Evolutionary conservation across 2,113 vertebrate species (phyloP).

Genomic region (Stomatorhinus ivindoensis): DNA sequence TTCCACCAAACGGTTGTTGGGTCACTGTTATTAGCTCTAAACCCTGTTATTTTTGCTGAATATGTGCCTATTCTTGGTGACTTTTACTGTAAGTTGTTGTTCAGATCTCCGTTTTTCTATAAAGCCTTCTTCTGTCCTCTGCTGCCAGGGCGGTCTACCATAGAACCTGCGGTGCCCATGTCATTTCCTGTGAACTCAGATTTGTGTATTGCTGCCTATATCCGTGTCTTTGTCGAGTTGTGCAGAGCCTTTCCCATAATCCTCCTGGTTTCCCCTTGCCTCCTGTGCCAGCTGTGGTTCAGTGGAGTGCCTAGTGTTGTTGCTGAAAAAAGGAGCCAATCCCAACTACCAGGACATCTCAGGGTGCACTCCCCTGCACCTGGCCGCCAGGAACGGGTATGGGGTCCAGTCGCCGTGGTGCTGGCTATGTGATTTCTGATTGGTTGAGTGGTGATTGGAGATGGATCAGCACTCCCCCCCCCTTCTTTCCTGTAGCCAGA

Average conservation of each 20-base stretch:
- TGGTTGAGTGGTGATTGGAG: neutral
- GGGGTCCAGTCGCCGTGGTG: neutral
- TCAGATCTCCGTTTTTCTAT: neutral
- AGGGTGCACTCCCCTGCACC: constrained; percentile 92
- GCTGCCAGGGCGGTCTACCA: neutral
- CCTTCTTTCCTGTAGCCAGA: constrained; percentile 66
- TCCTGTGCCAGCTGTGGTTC: constrained; percentile 80
- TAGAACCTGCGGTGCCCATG: neutral
- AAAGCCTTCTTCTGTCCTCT: neutral
- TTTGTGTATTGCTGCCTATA: neutral
- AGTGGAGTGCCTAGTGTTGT: constrained; percentile 87
- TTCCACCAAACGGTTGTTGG: neutral
- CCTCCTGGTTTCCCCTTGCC: neutral
- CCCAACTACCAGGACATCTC: constrained; percentile 99
- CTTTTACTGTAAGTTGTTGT: neutral
- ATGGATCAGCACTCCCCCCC: neutral
- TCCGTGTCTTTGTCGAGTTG: neutral
- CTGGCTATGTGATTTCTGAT: neutral
- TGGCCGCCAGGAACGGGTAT: constrained; percentile 96
- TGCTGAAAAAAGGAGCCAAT: constrained; percentile 91
- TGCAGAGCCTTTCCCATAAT: neutral
- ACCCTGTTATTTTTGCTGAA: neutral
- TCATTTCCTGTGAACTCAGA: neutral
- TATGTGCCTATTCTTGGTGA: neutral
- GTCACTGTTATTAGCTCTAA: neutral